phyloP scores from a whole-genome alignment of 2,797 vertebrate genomes.

The Pelobates cultripes region DNA sequence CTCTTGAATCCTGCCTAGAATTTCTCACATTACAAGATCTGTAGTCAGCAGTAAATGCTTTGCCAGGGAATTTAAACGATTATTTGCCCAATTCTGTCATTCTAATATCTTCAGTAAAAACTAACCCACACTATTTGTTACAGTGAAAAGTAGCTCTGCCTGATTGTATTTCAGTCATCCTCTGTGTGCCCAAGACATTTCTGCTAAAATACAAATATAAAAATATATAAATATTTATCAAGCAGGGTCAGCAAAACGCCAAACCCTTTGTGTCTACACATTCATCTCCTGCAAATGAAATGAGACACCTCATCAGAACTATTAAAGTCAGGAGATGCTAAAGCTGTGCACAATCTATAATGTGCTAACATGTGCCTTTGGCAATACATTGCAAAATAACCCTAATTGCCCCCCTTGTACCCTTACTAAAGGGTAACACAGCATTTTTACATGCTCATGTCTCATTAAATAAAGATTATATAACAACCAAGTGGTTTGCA shows the following conservation, averaged over 20 bases:
- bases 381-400: constrained; percentile 7
- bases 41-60: neutral
- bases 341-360: constrained; percentile 11
- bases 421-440: neutral
- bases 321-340: constrained; percentile 48
- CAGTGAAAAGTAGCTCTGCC: constrained; percentile 7
- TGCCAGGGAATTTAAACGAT: neutral
- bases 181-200: constrained; percentile 8
- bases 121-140: neutral
- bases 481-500: constrained; percentile 73
- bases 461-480: constrained; percentile 55
- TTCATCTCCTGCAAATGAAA: constrained; percentile 30
- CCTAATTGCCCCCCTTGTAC: neutral
- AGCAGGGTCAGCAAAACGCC: constrained; percentile 29
- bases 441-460: neutral
- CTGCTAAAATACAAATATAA: constrained; percentile 13
- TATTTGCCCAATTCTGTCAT: constrained; percentile 17
- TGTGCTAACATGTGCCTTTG: constrained; percentile 35
- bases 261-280: constrained; percentile 30
- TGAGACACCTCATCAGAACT: constrained; percentile 41
- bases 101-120: constrained; percentile 20
- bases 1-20: no score
- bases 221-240: constrained; percentile 4
- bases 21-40: neutral
- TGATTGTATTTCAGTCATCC: constrained; percentile 25